Percentiles rank a stretch among this genome's conserved stretches.
phyloP scores from a whole-genome alignment of 2,888 invertebrate species.

The Pasiphila rectangulata region DNA sequence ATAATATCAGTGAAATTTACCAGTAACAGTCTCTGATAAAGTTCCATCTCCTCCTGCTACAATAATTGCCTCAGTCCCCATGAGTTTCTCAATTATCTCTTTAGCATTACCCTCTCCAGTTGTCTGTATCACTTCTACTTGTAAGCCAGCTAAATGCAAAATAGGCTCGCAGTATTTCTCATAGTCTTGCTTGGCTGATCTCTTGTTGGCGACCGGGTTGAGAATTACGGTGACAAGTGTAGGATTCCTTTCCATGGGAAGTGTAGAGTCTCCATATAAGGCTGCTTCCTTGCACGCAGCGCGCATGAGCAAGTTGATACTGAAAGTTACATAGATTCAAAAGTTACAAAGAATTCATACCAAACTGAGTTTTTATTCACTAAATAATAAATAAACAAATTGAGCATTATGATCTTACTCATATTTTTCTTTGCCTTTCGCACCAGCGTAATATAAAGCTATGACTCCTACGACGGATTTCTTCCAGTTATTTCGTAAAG shows the following conservation, averaged over 20 bases:
- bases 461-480: constrained; percentile 88
- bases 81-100: constrained; percentile 87
- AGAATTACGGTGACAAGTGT: constrained; percentile 91
- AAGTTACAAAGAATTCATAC: neutral
- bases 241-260: constrained; percentile 82
- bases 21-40: constrained; percentile 91
- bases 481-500: constrained; percentile 92
- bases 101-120: constrained; percentile 94
- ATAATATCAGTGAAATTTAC: constrained; percentile 36
- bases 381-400: neutral
- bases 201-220: constrained; percentile 94
- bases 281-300: constrained; percentile 89
- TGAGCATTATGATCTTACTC: constrained; percentile 81
- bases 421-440: constrained; percentile 85
- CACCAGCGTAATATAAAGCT: constrained; percentile 85
- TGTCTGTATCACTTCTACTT: constrained; percentile 84
- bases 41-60: constrained; percentile 98
- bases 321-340: constrained; percentile 47
- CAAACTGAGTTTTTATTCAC: no score
- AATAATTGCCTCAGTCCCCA: constrained; percentile 90
- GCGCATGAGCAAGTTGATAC: constrained; percentile 88
- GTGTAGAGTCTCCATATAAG: constrained; percentile 84
- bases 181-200: constrained; percentile 85
- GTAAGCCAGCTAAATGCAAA: constrained; percentile 93
- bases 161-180: constrained; percentile 96